Conservation (phyloP, 2,888 invertebrate genomes). For the Lasiommata megera region DNA sequence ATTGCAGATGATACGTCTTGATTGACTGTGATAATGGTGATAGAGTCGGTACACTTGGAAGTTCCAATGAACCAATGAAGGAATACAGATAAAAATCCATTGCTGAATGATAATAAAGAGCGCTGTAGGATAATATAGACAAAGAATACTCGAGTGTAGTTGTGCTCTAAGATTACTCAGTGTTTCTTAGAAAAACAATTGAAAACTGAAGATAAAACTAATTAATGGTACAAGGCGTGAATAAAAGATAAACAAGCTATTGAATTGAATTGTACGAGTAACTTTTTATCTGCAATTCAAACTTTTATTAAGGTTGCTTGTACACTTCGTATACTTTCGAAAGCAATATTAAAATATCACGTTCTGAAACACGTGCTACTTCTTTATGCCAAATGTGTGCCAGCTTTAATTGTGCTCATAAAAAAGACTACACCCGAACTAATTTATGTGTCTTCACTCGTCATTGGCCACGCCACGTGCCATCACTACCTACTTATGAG, state of each 20-base stretch:
- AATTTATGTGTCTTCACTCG: conserved; percentile 3
- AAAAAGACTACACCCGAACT: conserved; percentile 12
- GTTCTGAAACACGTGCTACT: conserved; percentile 20
- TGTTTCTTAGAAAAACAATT: not conserved
- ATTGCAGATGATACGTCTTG: too few species aligned
- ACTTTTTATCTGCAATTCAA: not conserved
- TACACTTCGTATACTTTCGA: conserved; percentile 8
- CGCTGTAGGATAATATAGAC: not conserved
- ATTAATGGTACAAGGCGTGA: not conserved
- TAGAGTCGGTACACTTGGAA: too few species aligned
- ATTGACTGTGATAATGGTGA: too few species aligned
- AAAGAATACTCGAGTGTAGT: not conserved
- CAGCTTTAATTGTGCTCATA: conserved; percentile 15
- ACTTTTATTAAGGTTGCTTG: not conserved
- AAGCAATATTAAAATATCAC: conserved; percentile 13
- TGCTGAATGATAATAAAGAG: too few species aligned
- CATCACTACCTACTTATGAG: not conserved
- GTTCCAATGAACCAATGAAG: too few species aligned
- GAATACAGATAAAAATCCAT: too few species aligned
- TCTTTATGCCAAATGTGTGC: conserved; percentile 19
- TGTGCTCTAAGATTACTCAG: not conserved
- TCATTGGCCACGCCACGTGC: not conserved
- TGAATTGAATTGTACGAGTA: not conserved
- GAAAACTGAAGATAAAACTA: not conserved
- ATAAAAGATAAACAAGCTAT: not conserved